These are phyloP conservation scores for Myotis myotis DNA, from an alignment of 2,797 vertebrate genomes.

Conservation along the genomic window DNA sequence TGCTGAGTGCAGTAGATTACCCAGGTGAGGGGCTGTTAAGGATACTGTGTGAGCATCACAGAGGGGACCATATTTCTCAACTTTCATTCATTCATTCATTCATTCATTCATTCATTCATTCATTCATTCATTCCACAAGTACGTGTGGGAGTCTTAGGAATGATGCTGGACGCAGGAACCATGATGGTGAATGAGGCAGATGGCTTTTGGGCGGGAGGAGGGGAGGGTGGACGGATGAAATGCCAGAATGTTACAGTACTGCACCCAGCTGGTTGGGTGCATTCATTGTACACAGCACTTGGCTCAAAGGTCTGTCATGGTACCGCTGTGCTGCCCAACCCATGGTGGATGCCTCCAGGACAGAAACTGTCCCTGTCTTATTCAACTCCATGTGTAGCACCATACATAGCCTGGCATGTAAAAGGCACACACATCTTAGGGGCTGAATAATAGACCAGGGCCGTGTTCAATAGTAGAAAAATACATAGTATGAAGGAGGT, in stretches of 20 bases:
- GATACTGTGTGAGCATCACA: rapidly evolving
- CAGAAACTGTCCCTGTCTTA: neutral
- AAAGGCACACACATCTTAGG: neutral
- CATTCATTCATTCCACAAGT: neutral
- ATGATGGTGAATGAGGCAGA: neutral
- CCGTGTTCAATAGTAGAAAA: neutral
- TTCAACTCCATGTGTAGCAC: neutral
- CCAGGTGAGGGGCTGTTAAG: neutral
- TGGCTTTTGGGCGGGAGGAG: no score
- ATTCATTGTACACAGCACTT: neutral
- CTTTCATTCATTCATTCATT: no score
- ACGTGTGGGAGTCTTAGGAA: neutral
- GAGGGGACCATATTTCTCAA: neutral
- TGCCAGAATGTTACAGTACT: rapidly evolving
- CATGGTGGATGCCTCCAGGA: rapidly evolving
- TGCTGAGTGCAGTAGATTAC: neutral
- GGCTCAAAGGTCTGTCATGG: neutral
- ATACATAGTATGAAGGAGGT: neutral
- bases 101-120: no score
- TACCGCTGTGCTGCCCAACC: no score
- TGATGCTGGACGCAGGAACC: neutral
- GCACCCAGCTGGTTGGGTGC: neutral
- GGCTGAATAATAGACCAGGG: neutral
- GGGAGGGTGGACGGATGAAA: no score
- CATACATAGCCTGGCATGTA: neutral